Evolutionary conservation across 2,888 invertebrate species (phyloP), one percentile per base, ranked within the genome.

Genomic region (Watsonalla cultraria): DNA sequence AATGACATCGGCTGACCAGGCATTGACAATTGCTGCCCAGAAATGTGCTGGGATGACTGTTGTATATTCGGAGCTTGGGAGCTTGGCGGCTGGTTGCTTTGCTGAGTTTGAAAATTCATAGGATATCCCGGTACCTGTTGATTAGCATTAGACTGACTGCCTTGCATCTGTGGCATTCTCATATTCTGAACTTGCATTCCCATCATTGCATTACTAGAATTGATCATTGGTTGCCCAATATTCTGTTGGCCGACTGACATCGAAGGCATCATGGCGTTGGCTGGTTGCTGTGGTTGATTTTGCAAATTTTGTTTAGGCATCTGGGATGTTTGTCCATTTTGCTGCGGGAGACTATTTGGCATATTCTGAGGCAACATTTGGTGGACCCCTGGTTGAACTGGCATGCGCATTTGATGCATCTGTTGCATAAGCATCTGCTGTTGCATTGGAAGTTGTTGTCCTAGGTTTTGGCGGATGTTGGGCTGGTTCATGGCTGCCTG

Each of bases 401-500:
- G 74, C 78, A 89, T 75, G 24, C 87, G 76, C 83, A 89, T 83
- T 61, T 90, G 89, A 56, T 89, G 90, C 84, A 89, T 80, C 59
- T 87, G 87, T 52, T 86, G 87, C 72, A 87, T 67, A 65, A 86
- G 74, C 74, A 88, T 76, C 48, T 86, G 86, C 54, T 82, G 85
- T 46, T 83, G 83, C 56, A 86, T 58, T 0, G 83, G 76, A 51
- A 84, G 59, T 61, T 84, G 86, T 59, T 83, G 86, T 37, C 68
- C 66, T 13, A 85, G 62, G 9, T 64, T 66, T 2, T 82, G 76
- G 14, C 89, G 76, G 46, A 85, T 68, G 58, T 79, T 88, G 9
- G 72, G 64, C 56, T 84, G 88, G 54, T 74, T 80, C 67, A 86
- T 81, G 6, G 82, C 55, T 6, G 70, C 56, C 59, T 80, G 85